Base-by-base conservation (phyloP, 1,140 invertebrate genomes). In the Drosophila baimaii region DNA sequence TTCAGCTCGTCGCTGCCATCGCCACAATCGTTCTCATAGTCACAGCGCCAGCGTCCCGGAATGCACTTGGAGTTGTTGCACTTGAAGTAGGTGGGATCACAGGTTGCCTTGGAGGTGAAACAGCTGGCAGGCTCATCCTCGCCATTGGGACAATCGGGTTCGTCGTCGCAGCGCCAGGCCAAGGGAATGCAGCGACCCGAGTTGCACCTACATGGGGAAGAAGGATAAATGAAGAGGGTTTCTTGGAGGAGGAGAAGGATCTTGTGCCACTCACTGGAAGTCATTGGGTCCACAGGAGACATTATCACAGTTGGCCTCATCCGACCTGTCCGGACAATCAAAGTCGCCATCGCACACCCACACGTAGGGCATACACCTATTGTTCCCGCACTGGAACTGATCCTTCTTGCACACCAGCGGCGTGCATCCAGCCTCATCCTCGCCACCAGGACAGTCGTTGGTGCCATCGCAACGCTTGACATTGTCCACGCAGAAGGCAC, bases 131-230 rank as follows among this genome's bases (percentile, higher is more conserved):
- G 93, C 90, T 97, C 96, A 88, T 97, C 96, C 91, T 96, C 96
- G 21, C 93, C 93, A 54, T 93, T 93, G 0, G 93, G 93, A 83
- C 96, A 97, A 90, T 97, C 96, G 9, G 91, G 90, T 81, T 95
- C 94, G 2, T 94, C 95, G 90, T 97, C 97, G 92, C 97, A 98
- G 46, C 95, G 94, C 97, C 97, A 98, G 17, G 95, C 93, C 39
- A 93, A 92, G 4, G 97, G 96, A 77, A 98, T 96, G 91, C 97
- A 98, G 27, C 95, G 94, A 1, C 95, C 95, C 13, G 93, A 94
- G 33, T 92, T 90, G 92, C 95, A 96, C 62, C 93, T 93, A 49
- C 7, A 47, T 57, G 55, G 46, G 10, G 5, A 55, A 2, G 39
- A 31, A 49, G 1, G 0, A 23, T 6, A 44, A 12, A 6, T 49